These are phyloP conservation scores for Intellagama lesueurii DNA, from an alignment of 2,797 vertebrate species.

Conservation along the genomic window DNA sequence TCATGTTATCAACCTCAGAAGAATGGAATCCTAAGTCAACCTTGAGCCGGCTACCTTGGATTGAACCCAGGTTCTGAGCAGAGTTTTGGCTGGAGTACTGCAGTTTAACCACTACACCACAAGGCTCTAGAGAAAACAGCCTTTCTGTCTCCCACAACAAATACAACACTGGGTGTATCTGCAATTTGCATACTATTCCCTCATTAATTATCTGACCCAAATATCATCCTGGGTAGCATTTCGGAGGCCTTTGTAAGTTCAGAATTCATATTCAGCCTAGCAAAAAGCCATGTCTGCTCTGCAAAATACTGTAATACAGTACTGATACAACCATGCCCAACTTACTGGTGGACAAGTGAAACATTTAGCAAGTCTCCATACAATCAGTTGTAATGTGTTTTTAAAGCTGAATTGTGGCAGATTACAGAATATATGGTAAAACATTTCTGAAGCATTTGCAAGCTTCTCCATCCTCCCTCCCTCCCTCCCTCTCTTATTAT, in stretches of 20 bases:
- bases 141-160: no score
- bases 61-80: no score
- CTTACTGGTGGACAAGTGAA: constrained; percentile 36
- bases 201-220: constrained; percentile 6
- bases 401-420: constrained; percentile 41
- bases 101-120: no score
- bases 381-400: constrained; percentile 30
- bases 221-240: constrained; percentile 11
- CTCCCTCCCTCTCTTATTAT: not conserved
- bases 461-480: constrained; percentile 26
- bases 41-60: no score
- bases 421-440: constrained; percentile 31
- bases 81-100: no score
- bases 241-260: constrained; percentile 7
- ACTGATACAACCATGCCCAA: constrained; percentile 30
- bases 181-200: not conserved
- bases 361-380: constrained; percentile 30
- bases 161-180: not conserved
- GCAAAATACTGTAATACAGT: not conserved
- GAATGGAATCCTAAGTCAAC: no score
- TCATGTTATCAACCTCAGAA: no score
- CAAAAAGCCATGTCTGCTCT: constrained; percentile 5
- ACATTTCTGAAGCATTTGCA: constrained; percentile 30
- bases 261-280: constrained; percentile 18
- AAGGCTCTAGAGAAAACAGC: not conserved